phyloP scores from a whole-genome alignment of 2,888 invertebrate species.

The Euclidia mi region DNA sequence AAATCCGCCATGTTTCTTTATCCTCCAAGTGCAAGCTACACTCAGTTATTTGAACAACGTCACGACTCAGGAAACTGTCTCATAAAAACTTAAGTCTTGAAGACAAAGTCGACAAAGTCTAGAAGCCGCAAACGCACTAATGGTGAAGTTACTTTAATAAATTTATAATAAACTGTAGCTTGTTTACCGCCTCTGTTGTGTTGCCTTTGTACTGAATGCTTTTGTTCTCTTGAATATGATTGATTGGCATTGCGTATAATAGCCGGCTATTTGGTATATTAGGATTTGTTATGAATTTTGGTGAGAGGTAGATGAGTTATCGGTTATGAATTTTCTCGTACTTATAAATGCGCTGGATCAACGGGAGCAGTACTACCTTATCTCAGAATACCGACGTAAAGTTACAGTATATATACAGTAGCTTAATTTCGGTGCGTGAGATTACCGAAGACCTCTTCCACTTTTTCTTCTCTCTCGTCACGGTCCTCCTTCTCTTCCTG shows the following conservation, averaged over 20 bases:
- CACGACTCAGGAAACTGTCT: constrained; percentile 60
- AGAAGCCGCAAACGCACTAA: constrained; percentile 52
- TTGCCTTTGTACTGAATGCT: constrained; percentile 13
- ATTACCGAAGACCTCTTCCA: too few species aligned
- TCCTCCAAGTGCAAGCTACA: constrained; percentile 22
- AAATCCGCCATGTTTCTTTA: constrained; percentile 6
- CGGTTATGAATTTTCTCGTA: too few species aligned
- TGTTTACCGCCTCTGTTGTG: constrained; percentile 33
- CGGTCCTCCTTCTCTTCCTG: too few species aligned
- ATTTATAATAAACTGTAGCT: constrained; percentile 56
- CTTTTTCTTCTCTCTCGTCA: too few species aligned
- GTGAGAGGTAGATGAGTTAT: too few species aligned
- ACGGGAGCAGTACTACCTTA: too few species aligned
- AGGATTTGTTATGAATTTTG: too few species aligned
- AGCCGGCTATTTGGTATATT: too few species aligned
- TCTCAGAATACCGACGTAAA: too few species aligned
- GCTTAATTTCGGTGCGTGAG: too few species aligned
- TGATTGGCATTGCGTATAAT: constrained; percentile 11
- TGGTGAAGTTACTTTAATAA: constrained; percentile 62
- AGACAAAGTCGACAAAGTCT: constrained; percentile 61
- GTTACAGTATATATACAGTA: too few species aligned
- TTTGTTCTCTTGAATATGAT: constrained; percentile 18
- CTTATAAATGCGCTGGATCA: too few species aligned
- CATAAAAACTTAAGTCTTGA: constrained; percentile 61
- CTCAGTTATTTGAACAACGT: constrained; percentile 42